These are phyloP conservation scores for Odontothrips loti DNA, from an alignment of 2,888 invertebrate genomes.

Conservation along the genomic window DNA sequence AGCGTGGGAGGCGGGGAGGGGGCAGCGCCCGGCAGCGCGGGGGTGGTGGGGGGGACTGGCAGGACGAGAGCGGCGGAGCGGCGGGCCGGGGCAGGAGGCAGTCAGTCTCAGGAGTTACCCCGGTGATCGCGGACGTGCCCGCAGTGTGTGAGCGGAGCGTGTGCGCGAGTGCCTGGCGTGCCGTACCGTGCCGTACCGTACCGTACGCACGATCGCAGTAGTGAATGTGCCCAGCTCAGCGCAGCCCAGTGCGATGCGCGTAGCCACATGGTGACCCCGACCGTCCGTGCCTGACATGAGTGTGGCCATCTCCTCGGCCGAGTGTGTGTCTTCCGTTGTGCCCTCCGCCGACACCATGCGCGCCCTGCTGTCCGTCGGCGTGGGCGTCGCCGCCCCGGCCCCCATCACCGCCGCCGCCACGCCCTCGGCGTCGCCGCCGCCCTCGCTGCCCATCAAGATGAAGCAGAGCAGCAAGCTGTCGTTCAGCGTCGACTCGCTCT, in stretches of 20 bases:
- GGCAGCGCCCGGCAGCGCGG: background rate
- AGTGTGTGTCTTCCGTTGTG: background rate
- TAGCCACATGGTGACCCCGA: background rate
- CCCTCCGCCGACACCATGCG: conserved; percentile 16
- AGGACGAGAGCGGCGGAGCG: too few species aligned
- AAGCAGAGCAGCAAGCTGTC: conserved; percentile 24
- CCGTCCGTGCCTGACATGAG: background rate
- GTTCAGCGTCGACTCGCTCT: conserved; percentile 12
- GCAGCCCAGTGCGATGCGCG: background rate
- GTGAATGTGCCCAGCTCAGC: background rate
- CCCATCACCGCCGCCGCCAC: conserved; percentile 19
- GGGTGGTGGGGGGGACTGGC: background rate
- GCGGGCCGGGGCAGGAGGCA: background rate
- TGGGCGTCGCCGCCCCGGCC: conserved; percentile 14
- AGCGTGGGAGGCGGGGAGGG: background rate
- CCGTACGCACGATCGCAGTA: background rate
- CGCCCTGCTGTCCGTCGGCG: conserved; percentile 13
- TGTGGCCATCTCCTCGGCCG: background rate
- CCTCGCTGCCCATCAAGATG: conserved; percentile 8
- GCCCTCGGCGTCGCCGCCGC: conserved; percentile 15
- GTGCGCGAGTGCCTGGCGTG: background rate
- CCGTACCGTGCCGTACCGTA: background rate
- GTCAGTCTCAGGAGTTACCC: conserved; percentile 7
- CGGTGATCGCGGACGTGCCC: background rate
- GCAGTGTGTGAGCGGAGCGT: background rate